These are phyloP conservation scores for Falco berigora DNA, from an alignment of 2,797 vertebrate species.

Conservation along the genomic window DNA sequence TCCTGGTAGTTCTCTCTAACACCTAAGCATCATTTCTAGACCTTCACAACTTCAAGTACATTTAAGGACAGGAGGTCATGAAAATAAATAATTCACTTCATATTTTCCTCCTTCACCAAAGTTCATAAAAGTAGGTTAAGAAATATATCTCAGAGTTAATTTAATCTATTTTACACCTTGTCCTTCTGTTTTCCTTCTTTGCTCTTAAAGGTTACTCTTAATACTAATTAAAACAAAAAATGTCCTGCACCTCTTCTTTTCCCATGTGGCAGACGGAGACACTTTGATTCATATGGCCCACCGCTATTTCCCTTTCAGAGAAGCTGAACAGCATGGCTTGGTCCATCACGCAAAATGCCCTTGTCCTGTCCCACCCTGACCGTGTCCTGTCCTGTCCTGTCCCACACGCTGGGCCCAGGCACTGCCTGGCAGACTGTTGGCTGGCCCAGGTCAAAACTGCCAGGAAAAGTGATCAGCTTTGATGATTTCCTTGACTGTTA, in stretches of 20 bases:
- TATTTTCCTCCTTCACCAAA: not conserved
- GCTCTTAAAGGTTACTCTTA: not conserved
- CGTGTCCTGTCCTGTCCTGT: not conserved
- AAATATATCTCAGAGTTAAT: not conserved
- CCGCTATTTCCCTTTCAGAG: not conserved
- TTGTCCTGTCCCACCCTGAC: not conserved
- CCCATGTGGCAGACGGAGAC: not conserved
- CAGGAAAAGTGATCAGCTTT: not conserved
- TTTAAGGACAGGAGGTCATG: not conserved
- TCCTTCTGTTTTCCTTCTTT: not conserved
- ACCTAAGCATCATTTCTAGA: not conserved
- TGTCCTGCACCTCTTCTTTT: not conserved
- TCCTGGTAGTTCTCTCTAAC: not conserved
- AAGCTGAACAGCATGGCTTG: not conserved
- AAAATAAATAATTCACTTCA: not conserved
- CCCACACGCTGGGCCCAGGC: not conserved
- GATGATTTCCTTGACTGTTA: not conserved
- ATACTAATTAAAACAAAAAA: not conserved
- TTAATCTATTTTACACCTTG: not conserved
- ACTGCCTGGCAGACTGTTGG: not conserved
- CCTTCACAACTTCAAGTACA: not conserved
- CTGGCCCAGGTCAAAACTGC: not conserved
- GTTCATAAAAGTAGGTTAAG: not conserved
- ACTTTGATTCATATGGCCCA: not conserved
- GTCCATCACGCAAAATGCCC: not conserved